Evolutionary conservation across 1,140 invertebrate species (phyloP).

Genomic region (Heliconius eleuchia): DNA sequence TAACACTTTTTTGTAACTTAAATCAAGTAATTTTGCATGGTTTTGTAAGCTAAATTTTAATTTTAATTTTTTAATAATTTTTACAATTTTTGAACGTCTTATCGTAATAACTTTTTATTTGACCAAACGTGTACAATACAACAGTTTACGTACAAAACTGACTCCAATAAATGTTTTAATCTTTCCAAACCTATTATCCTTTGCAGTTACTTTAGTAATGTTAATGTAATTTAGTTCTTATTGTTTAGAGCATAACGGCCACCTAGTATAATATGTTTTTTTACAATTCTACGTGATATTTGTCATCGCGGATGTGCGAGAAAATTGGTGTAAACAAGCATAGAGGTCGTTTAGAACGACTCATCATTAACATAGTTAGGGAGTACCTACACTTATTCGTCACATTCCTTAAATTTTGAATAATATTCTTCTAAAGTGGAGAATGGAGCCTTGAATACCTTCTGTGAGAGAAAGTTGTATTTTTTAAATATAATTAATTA

Average conservation of each 20-base stretch:
- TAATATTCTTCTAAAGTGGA: too few relatives aligned
- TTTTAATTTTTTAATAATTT: background rate
- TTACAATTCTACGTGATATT: constrained; percentile 28
- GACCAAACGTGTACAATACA: constrained; percentile 27
- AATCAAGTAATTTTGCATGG: too few relatives aligned
- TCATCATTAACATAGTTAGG: constrained; percentile 32
- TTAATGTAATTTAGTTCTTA: constrained; percentile 5
- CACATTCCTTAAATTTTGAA: too few relatives aligned
- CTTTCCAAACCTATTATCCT: constrained; percentile 41
- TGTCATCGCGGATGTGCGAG: constrained; percentile 40
- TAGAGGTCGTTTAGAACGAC: constrained; percentile 46
- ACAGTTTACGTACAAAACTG: constrained; percentile 36
- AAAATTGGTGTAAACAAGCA: constrained; percentile 55
- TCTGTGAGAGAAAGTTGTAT: too few relatives aligned
- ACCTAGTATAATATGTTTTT: constrained; percentile 18
- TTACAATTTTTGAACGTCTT: background rate
- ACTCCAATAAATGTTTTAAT: constrained; percentile 44
- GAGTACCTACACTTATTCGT: constrained; percentile 33
- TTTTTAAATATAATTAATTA: too few relatives aligned
- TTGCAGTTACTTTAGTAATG: constrained; percentile 15
- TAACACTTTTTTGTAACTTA: background rate
- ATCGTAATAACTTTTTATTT: background rate
- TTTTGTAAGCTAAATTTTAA: background rate
- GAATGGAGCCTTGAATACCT: too few relatives aligned
- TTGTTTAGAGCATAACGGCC: background rate